Conservation (phyloP, 2,797 vertebrate species). For the Coreius guichenoti region DNA sequence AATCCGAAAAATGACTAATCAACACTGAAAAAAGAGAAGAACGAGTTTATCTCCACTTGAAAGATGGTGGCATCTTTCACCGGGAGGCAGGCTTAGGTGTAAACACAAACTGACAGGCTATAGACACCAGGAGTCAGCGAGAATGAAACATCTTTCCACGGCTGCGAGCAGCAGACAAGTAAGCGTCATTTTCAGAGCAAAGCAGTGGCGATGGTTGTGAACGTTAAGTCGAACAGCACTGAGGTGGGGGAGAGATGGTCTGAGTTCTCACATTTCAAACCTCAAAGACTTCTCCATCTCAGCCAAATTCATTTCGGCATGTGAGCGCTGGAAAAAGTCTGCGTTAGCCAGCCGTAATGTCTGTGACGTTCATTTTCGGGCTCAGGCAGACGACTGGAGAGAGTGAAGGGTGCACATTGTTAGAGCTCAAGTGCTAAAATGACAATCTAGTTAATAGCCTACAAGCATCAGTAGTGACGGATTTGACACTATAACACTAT, state of each 20-base stretch:
- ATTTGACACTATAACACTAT: neutral
- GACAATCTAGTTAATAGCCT: neutral
- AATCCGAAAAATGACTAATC: neutral
- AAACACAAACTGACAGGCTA: slow-evolving; percentile 33
- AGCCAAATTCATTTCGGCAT: slow-evolving; percentile 39
- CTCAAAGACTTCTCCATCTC: slow-evolving; percentile 40
- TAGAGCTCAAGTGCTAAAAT: neutral
- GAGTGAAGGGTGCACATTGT: neutral
- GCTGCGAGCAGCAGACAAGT: slow-evolving; percentile 31
- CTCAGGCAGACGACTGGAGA: slow-evolving; percentile 18
- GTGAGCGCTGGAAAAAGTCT: slow-evolving; percentile 37
- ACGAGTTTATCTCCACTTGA: neutral
- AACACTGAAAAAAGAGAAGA: slow-evolving; percentile 4
- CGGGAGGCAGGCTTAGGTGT: slow-evolving; percentile 9
- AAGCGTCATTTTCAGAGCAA: slow-evolving; percentile 15
- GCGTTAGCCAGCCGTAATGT: slow-evolving; percentile 34
- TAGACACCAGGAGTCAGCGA: neutral
- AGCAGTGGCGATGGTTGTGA: slow-evolving; percentile 1
- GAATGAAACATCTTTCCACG: slow-evolving; percentile 26
- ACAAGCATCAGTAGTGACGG: neutral
- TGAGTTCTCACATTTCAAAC: slow-evolving; percentile 45
- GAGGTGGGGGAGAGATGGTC: neutral
- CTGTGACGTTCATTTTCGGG: neutral
- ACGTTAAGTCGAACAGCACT: neutral
- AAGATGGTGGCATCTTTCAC: neutral